Evolutionary conservation across 2,113 vertebrate genomes (phyloP).

Genomic region (Potamarius usumacintae): DNA sequence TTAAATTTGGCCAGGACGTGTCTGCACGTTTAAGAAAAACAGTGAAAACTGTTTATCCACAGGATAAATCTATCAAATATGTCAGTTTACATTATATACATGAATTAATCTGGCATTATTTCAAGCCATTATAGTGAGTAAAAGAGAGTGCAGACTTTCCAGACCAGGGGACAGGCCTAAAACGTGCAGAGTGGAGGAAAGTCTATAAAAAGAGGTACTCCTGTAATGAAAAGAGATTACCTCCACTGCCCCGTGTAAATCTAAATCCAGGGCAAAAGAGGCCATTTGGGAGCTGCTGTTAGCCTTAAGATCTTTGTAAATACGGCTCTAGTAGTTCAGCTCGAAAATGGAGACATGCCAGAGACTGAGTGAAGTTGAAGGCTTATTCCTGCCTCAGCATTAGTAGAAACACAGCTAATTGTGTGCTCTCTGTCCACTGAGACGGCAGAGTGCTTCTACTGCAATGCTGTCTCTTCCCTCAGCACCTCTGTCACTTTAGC

Average conservation of each 20-base stretch:
- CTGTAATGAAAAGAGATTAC: not conserved
- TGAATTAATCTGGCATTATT: too few relatives aligned
- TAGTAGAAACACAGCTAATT: conserved; percentile 63
- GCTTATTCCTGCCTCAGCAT: conserved; percentile 69
- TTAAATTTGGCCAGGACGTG: not conserved
- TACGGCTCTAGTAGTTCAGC: not conserved
- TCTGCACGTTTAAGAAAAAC: not conserved
- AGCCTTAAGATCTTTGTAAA: conserved; percentile 13
- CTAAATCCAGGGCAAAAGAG: not conserved
- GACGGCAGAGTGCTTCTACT: conserved; percentile 64
- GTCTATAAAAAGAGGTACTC: not conserved
- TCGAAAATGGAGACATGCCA: conserved; percentile 15
- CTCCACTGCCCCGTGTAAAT: not conserved
- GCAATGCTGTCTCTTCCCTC: conserved; percentile 60
- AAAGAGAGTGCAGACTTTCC: not conserved
- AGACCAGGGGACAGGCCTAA: not conserved
- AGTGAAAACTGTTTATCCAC: not conserved
- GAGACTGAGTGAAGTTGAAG: conserved; percentile 61
- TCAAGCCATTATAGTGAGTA: not conserved
- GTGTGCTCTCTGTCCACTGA: conserved; percentile 35
- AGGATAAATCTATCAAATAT: not conserved
- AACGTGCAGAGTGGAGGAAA: not conserved
- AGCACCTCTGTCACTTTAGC: conserved; percentile 5
- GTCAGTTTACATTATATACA: not conserved
- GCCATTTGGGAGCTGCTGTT: not conserved